A percentile compares a stretch with the other conserved stretches of the same genome.
These are phyloP conservation scores for Cetoscarus ocellatus DNA, from an alignment of 2,797 vertebrate species.

Conservation along the genomic window DNA sequence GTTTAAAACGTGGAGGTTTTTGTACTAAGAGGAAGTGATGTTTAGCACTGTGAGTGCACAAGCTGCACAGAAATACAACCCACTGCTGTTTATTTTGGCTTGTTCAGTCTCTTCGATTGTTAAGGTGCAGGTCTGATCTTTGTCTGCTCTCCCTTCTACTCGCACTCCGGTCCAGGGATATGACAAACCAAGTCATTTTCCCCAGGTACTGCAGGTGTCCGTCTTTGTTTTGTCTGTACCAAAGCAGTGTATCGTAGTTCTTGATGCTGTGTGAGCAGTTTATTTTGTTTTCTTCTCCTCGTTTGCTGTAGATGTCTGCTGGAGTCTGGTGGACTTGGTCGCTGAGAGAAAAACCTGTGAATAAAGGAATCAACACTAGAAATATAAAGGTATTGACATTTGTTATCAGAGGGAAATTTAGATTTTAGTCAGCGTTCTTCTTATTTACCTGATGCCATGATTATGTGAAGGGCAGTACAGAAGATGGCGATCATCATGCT, in stretches of 20 bases:
- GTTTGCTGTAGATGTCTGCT: slow-evolving; percentile 1
- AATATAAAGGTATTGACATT: no score
- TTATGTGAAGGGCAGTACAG: not conserved
- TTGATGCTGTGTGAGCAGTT: slow-evolving; percentile 54
- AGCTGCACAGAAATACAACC: slow-evolving; percentile 73
- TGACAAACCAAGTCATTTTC: slow-evolving; percentile 4
- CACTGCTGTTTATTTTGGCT: slow-evolving; percentile 30
- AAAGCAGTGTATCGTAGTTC: slow-evolving; percentile 47
- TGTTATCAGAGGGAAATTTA: no score
- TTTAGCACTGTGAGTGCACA: slow-evolving; percentile 49
- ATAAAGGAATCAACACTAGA: not conserved
- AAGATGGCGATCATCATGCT: not conserved
- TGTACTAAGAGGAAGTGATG: slow-evolving; percentile 30
- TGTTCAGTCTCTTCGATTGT: slow-evolving; percentile 8
- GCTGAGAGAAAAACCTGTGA: slow-evolving; percentile 1
- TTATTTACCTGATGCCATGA: not conserved
- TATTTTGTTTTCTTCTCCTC: slow-evolving; percentile 3
- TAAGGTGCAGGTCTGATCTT: slow-evolving; percentile 29
- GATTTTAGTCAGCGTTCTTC: no score
- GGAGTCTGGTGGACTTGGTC: slow-evolving; percentile 51
- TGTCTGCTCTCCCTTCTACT: slow-evolving; percentile 14
- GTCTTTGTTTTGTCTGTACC: slow-evolving; percentile 65
- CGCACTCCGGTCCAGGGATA: slow-evolving; percentile 2
- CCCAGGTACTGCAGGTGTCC: slow-evolving; percentile 50
- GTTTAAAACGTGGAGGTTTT: not conserved